Evolutionary conservation across 2,888 invertebrate species (phyloP).

Genomic region (Aphrophora alni): DNA sequence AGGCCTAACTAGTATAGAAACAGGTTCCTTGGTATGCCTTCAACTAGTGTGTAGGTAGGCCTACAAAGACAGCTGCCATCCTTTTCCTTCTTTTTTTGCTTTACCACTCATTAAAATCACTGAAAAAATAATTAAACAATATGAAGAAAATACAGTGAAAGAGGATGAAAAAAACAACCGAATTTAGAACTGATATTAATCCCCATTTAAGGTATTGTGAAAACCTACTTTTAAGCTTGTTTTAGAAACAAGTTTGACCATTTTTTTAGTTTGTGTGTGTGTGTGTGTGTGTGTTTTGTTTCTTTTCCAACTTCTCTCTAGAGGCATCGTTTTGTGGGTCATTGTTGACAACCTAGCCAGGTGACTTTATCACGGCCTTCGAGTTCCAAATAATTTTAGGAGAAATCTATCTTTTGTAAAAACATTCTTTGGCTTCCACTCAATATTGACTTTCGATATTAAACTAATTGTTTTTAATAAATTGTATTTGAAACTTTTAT

Average conservation of each 20-base stretch:
- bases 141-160: not conserved
- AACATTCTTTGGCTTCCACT: not conserved
- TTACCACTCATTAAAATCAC: conserved; percentile 22
- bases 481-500: too few relatives aligned
- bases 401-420: not conserved
- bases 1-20: not conserved
- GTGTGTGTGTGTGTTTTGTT: not conserved
- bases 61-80: not conserved
- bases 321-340: conserved; percentile 4
- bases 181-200: not conserved
- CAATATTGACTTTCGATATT: not conserved
- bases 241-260: not conserved
- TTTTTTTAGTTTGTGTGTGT: conserved; percentile 7
- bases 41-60: not conserved
- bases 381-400: not conserved
- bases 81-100: not conserved
- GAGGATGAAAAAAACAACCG: not conserved
- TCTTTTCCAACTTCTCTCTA: not conserved
- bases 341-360: not conserved
- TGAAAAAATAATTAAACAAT: conserved; percentile 32
- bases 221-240: not conserved
- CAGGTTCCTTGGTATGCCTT: conserved; percentile 29
- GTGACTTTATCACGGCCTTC: not conserved
- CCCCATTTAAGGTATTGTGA: not conserved
- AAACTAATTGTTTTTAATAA: too few relatives aligned